Percentiles rank a stretch among this genome's conserved stretches.
These are phyloP conservation scores for Epizoanthus scotinus DNA, from an alignment of 92 coral and sea anemone genomes.

Conservation along the genomic window DNA sequence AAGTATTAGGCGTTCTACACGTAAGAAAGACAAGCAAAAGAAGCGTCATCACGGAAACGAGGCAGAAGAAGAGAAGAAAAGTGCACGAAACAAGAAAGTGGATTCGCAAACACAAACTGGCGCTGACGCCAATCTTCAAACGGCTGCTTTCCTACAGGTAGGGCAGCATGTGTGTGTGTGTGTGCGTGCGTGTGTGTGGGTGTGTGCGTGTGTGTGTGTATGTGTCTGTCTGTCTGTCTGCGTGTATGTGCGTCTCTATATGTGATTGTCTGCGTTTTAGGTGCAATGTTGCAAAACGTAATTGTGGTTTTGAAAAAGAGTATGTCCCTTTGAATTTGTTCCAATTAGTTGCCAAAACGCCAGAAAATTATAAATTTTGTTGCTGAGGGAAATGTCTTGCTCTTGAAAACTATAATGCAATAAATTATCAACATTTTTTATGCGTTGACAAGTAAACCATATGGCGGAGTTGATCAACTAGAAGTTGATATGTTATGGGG, in stretches of 20 bases:
- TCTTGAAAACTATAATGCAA: too few species aligned
- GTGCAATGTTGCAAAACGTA: neutral
- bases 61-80: neutral
- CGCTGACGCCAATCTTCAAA: constrained; percentile 10
- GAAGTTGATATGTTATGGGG: too few species aligned
- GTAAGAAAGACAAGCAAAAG: constrained; percentile 23
- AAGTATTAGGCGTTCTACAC: neutral
- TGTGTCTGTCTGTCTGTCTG: neutral
- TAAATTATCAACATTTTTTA: too few species aligned
- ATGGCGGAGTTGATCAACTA: too few species aligned
- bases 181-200: neutral
- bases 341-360: too few species aligned
- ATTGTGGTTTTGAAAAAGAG: too few species aligned
- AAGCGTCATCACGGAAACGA: constrained; percentile 7
- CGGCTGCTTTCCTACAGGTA: constrained; percentile 32
- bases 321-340: too few species aligned
- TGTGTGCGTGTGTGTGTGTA: neutral
- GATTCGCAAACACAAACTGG: constrained; percentile 32
- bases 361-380: too few species aligned
- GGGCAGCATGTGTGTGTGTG: neutral
- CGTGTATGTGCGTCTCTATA: neutral
- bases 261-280: too few species aligned
- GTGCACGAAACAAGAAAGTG: constrained; percentile 8
- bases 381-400: too few species aligned
- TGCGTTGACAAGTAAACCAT: too few species aligned